phyloP scores from a whole-genome alignment of 2,797 vertebrate genomes.

The Sebastes minor region DNA sequence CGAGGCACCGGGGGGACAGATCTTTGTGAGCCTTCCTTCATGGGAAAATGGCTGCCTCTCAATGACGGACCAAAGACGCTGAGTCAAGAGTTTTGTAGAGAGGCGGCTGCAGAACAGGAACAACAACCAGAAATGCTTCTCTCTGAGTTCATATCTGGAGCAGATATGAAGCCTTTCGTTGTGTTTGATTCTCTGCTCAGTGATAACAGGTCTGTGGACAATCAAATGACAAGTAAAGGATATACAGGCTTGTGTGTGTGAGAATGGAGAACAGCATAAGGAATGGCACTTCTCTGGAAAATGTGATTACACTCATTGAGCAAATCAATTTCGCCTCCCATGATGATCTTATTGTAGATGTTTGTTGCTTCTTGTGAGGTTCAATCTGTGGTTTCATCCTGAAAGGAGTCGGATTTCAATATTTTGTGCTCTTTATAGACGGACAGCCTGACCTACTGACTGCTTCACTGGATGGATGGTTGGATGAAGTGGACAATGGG shows the following conservation, averaged over 20 bases:
- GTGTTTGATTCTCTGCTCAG: constrained; percentile 12
- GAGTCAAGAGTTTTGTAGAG: constrained; percentile 68
- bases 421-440: background rate
- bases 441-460: constrained; percentile 40
- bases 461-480: constrained; percentile 23
- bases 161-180: constrained; percentile 9
- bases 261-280: background rate
- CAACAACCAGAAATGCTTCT: constrained; percentile 11
- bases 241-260: background rate
- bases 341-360: background rate
- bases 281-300: constrained; percentile 11
- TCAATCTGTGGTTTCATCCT: background rate
- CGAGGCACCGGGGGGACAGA: constrained; percentile 18
- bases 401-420: background rate
- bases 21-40: constrained; percentile 36
- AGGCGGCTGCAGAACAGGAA: constrained; percentile 35
- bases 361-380: background rate
- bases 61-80: constrained; percentile 62
- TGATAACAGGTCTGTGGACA: constrained; percentile 10
- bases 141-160: background rate
- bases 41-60: constrained; percentile 78
- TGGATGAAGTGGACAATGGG: constrained; percentile 38
- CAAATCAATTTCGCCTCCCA: constrained; percentile 7
- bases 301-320: constrained; percentile 9
- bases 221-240: background rate